A percentile compares a stretch with the other conserved stretches of the same genome.
Conservation (phyloP, 2,113 vertebrate genomes). For the Pachypanchax playfairii region DNA sequence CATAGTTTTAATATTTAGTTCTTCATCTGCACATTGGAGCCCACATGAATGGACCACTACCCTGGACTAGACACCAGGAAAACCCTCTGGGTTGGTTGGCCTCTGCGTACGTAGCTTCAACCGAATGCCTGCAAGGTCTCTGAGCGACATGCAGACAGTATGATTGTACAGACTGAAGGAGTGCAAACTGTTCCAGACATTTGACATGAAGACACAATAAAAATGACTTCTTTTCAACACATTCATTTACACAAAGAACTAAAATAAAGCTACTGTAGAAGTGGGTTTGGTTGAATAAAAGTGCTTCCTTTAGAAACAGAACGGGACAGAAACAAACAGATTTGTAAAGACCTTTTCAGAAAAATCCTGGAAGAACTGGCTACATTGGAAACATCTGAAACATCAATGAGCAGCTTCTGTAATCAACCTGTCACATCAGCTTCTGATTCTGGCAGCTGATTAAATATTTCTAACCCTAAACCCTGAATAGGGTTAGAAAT, state of each 20-base stretch:
- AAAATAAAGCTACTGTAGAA: constrained; percentile 65
- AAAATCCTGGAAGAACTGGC: constrained; percentile 63
- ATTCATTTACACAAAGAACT: constrained; percentile 45
- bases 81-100: constrained; percentile 6
- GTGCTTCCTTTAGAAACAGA: constrained; percentile 61
- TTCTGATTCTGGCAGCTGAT: constrained; percentile 17
- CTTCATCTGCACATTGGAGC: background rate
- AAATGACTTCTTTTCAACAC: constrained; percentile 39
- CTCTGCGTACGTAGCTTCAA: constrained; percentile 39
- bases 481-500: too few species aligned
- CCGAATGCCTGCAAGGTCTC: constrained; percentile 52
- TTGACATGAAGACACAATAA: constrained; percentile 48
- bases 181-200: constrained; percentile 67
- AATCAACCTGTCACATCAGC: background rate
- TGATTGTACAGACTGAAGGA: constrained; percentile 61
- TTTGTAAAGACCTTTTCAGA: constrained; percentile 30
- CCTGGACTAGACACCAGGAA: background rate
- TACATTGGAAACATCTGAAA: constrained; percentile 20
- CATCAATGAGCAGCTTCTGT: constrained; percentile 11
- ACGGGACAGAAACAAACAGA: constrained; percentile 33
- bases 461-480: constrained; percentile 10
- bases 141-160: constrained; percentile 55
- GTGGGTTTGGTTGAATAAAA: constrained; percentile 60
- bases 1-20: background rate
- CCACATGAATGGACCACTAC: constrained; percentile 8